Evolutionary conservation across 2,888 invertebrate genomes (phyloP), one percentile per base, ranked within the genome.

Genomic region (Eupithecia insigniata): DNA sequence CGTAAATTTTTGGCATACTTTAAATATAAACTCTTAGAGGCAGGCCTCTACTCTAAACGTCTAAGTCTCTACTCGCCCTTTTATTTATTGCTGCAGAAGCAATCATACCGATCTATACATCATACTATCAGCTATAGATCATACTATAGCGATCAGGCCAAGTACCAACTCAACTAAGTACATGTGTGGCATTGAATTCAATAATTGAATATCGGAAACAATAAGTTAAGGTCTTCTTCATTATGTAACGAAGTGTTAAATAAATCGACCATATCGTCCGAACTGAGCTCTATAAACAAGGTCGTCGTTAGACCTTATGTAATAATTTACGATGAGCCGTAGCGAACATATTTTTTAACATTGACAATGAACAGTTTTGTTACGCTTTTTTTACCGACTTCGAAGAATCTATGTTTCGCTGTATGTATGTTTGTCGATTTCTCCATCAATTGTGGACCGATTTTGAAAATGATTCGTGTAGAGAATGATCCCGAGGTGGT

Each of bases 261-360:
- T 79, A 58, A 81, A 80, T 73, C 76, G 82, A 84, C 83, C 85
- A 82, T 79, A 82, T 74, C 76, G 14, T 71, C 60, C 70, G 72
- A 76, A 32, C 66, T 69, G 79, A 81, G 79, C 79, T 80, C 78
- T 74, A 71, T 58, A 70, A 55, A 67, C 76, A 86, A 90, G 89
- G 88, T 84, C 84, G 81, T 78, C 75, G 71, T 72, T 43, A 66
- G 70, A 79, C 83, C 84, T 90, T 85, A 89, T 85, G 83, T 90
- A 89, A 89, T 82, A 85, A 79, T 85, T 85, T 81, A 79, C 81
- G 81, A 80, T 79, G 76, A 80, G 76, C 71, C 78, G 72, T 73
- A 73, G 65, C 78, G 71, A 75, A 76, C 70, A 69, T 8, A 70
- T 82, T 79, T 14, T 43, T 67, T 69, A 68, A 71, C 71, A 71